These are phyloP conservation scores for Paguma larvata DNA, from an alignment of 2,797 vertebrate species.

Conservation along the genomic window DNA sequence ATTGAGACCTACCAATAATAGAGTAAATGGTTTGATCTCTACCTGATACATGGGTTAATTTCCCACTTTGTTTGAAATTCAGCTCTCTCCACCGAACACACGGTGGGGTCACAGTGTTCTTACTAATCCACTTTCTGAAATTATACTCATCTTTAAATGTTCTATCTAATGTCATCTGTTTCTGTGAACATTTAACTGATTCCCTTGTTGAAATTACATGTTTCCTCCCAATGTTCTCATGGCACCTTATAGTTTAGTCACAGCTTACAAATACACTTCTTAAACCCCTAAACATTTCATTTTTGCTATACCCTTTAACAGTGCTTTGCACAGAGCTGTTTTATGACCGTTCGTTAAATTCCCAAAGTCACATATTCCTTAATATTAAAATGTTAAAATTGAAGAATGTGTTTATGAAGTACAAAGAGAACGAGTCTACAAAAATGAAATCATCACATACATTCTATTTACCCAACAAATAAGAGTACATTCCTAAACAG, in stretches of 20 bases:
- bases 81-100: neutral
- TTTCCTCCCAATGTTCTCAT: neutral
- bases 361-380: conserved; percentile 42
- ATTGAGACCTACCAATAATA: neutral
- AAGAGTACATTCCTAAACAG: conserved; percentile 63
- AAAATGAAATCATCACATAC: conserved; percentile 51
- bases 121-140: neutral
- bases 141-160: neutral
- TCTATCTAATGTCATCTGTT: neutral
- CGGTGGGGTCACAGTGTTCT: neutral
- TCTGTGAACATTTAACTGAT: neutral
- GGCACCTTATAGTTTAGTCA: neutral
- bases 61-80: conserved; percentile 36
- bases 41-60: neutral
- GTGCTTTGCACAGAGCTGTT: neutral
- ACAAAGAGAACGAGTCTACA: conserved; percentile 53
- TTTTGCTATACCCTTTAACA: neutral
- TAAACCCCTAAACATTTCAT: neutral
- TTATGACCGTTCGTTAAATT: neutral
- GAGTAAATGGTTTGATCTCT: neutral
- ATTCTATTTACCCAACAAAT: conserved; percentile 62
- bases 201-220: neutral
- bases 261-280: neutral
- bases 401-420: neutral
- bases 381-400: conserved; percentile 54